Evolutionary conservation across 30 jellyfish, hydroid and myxozoan species (phyloP).

Genomic region (Aurelia aurita): DNA sequence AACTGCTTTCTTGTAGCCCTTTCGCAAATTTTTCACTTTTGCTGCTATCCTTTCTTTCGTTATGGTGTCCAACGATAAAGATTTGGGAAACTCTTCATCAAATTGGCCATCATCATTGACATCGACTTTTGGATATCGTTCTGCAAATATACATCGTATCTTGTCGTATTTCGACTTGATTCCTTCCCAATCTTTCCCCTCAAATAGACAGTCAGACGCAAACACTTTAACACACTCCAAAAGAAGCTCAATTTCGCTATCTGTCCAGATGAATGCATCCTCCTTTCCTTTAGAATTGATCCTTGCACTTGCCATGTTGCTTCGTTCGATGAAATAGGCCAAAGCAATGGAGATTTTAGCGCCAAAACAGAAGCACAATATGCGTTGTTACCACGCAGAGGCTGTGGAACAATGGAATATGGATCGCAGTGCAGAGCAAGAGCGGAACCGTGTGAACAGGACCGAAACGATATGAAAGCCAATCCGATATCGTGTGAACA

Average conservation of each 20-base stretch:
- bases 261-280: constrained; percentile 12
- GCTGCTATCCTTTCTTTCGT: constrained; percentile 12
- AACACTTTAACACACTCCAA: constrained; percentile 11
- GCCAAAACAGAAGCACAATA: too few relatives aligned
- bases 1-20: constrained; percentile 14
- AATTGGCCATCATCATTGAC: too few relatives aligned
- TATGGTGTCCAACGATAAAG: constrained; percentile 5
- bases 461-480: too few relatives aligned
- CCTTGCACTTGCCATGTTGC: too few relatives aligned
- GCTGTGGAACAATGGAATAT: too few relatives aligned
- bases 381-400: too few relatives aligned
- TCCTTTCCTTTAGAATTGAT: neutral
- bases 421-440: too few relatives aligned
- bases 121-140: neutral
- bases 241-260: neutral
- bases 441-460: too few relatives aligned
- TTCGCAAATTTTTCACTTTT: constrained; percentile 11
- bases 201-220: constrained; percentile 17
- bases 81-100: constrained; percentile 12
- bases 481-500: too few relatives aligned
- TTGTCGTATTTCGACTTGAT: constrained; percentile 12
- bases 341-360: too few relatives aligned
- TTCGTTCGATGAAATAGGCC: too few relatives aligned
- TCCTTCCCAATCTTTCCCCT: constrained; percentile 35
- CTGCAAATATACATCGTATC: neutral